Conservation (phyloP, 1,140 invertebrate species). For the Magallana angulata region DNA sequence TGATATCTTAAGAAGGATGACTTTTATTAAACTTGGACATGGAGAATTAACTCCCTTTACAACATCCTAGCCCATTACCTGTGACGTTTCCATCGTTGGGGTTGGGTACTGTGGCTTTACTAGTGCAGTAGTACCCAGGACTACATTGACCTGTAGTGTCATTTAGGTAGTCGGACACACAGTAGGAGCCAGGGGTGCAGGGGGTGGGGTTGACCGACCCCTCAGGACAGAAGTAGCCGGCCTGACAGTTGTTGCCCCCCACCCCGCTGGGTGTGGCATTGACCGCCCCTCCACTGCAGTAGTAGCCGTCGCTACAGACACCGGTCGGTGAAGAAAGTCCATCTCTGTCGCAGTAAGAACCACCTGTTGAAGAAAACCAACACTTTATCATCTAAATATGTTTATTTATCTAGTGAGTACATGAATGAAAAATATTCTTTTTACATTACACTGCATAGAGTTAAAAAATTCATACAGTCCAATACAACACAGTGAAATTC, state of each 20-base stretch:
- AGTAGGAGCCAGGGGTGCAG: constrained; percentile 75
- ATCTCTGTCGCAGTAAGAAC: constrained; percentile 69
- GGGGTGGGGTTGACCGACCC: constrained; percentile 68
- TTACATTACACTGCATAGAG: too few relatives aligned
- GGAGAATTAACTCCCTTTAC: not conserved
- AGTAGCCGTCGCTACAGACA: constrained; percentile 76
- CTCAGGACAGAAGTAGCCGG: constrained; percentile 75
- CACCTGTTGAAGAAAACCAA: constrained; percentile 70
- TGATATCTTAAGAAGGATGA: too few relatives aligned
- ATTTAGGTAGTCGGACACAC: constrained; percentile 68
- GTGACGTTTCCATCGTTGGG: constrained; percentile 75
- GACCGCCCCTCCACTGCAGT: constrained; percentile 69
- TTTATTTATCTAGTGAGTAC: not conserved
- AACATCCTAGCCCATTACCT: constrained; percentile 57
- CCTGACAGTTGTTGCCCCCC: constrained; percentile 73
- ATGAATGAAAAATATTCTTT: too few relatives aligned
- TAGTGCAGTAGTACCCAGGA: constrained; percentile 73
- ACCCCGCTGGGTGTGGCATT: constrained; percentile 65
- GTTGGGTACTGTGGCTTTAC: constrained; percentile 66
- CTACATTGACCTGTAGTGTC: constrained; percentile 62
- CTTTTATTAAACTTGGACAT: not conserved
- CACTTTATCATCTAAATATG: constrained; percentile 53
- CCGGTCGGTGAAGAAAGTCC: constrained; percentile 68
- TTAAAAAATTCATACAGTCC: too few relatives aligned
- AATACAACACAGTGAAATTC: too few relatives aligned